Base-by-base conservation (phyloP, 1,140 invertebrate species). In the Sycophila sp. region DNA sequence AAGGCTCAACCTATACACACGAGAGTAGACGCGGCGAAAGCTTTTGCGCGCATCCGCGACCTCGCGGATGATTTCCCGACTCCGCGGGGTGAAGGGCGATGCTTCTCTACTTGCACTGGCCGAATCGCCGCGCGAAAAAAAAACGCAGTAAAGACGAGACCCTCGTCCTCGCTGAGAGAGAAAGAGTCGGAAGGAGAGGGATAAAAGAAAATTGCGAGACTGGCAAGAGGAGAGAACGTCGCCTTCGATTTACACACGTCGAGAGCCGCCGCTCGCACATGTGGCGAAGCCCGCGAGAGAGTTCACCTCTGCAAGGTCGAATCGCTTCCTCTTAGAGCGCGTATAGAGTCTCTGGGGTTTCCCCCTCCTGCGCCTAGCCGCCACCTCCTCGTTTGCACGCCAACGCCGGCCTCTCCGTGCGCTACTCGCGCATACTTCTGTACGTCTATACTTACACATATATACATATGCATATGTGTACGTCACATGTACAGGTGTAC, bases 231-330 rank as follows among this genome's bases (percentile, higher is more conserved):
- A 3, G 13, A 40, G n/a, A 49, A 19, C 47, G 8, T 64, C 28
- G 40, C 15, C 38, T 40, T 56, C 51, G 64, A 56, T 42, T 45
- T 42, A 62, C 60, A 40, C 22, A 40, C 69, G 17, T 24, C n/a
- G 4, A 1, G 51, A 19, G 10, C 19, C 26, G 38, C 67, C 55
- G 32, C 13, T 36, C 36, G 36, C 69, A 63, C 67, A 75, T 36
- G 64, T 73, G 51, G 40, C 38, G 76, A 78, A 80, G 71, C 70
- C 74, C 59, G 47, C 65, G 62, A 74, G 73, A 34, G 73, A 40
- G 73, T 75, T 76, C 42, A 74, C 73, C 75, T 78, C 71, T 38
- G 36, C 71, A 78, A 80, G 78, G 76, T 78, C 76, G 68, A 24
- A 64, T 51, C 60, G 71, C 73, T 79, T 79, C 68, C 77, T 76